Conservation (phyloP, 2,113 vertebrate genomes). For the Micronisus gabar region DNA sequence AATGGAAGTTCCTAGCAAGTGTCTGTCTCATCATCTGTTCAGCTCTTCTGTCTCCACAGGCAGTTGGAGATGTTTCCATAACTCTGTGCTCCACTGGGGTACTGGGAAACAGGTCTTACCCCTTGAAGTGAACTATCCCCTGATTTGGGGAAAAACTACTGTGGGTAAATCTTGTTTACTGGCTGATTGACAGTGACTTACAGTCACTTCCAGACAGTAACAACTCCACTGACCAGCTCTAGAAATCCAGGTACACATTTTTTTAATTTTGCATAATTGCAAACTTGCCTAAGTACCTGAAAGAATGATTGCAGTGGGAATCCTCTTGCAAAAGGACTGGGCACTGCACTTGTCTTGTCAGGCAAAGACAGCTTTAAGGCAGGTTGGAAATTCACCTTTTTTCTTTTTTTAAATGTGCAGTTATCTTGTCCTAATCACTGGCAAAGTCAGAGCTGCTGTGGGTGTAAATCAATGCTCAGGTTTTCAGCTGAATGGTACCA, state of each 20-base stretch:
- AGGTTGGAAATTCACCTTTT: neutral
- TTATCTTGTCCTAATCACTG: neutral
- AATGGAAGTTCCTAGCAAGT: neutral
- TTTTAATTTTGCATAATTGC: slow-evolving; percentile 6
- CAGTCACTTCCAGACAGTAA: neutral
- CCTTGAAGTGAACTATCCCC: neutral
- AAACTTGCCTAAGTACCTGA: neutral
- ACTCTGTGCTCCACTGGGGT: neutral
- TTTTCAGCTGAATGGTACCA: neutral
- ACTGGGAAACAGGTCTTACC: neutral
- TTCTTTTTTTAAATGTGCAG: neutral
- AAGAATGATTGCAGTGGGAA: slow-evolving; percentile 11
- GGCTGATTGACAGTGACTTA: neutral
- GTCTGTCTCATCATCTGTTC: neutral
- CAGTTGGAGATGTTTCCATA: neutral
- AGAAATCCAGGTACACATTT: neutral
- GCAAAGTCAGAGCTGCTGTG: neutral
- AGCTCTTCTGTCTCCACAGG: neutral
- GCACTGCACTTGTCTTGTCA: neutral
- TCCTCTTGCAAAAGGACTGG: neutral
- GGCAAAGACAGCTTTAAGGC: neutral
- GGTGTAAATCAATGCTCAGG: neutral
- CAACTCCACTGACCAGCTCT: neutral
- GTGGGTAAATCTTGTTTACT: neutral
- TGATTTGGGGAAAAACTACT: neutral